Conservation (phyloP, 2,797 vertebrate genomes). For the Microchirus variegatus region DNA sequence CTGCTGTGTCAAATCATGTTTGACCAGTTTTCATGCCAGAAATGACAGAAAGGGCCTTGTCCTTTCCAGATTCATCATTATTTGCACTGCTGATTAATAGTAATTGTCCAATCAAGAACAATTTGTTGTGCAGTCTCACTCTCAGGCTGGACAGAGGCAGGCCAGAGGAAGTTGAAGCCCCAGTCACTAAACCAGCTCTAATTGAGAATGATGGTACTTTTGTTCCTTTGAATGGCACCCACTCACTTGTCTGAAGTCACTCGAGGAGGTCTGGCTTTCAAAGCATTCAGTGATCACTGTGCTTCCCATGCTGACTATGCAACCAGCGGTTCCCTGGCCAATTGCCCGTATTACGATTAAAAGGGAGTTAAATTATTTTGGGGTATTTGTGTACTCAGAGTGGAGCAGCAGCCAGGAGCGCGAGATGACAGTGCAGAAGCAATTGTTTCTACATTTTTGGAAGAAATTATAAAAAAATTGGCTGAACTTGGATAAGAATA, state of each 20-base stretch:
- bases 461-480: neutral
- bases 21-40: conserved; percentile 20
- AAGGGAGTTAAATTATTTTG: conserved; percentile 55
- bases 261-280: conserved; percentile 68
- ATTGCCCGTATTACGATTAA: conserved; percentile 53
- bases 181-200: conserved; percentile 61
- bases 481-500: neutral
- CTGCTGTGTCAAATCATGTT: conserved; percentile 19
- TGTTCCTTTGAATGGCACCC: conserved; percentile 69
- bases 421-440: conserved; percentile 6
- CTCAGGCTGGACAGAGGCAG: conserved; percentile 37
- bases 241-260: conserved; percentile 69
- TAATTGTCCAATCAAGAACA: conserved; percentile 64
- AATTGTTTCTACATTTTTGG: conserved; percentile 3
- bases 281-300: conserved; percentile 54
- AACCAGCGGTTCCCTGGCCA: conserved; percentile 45
- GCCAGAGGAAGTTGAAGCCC: conserved; percentile 35
- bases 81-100: conserved; percentile 60
- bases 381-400: conserved; percentile 45
- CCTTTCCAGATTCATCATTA: conserved; percentile 45
- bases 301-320: conserved; percentile 70
- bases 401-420: conserved; percentile 11
- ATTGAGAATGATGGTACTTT: conserved; percentile 75
- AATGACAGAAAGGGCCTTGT: conserved; percentile 42
- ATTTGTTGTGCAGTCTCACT: conserved; percentile 61